These are phyloP conservation scores for Apotomis turbidana DNA, from an alignment of 2,888 invertebrate genomes.

Conservation along the genomic window DNA sequence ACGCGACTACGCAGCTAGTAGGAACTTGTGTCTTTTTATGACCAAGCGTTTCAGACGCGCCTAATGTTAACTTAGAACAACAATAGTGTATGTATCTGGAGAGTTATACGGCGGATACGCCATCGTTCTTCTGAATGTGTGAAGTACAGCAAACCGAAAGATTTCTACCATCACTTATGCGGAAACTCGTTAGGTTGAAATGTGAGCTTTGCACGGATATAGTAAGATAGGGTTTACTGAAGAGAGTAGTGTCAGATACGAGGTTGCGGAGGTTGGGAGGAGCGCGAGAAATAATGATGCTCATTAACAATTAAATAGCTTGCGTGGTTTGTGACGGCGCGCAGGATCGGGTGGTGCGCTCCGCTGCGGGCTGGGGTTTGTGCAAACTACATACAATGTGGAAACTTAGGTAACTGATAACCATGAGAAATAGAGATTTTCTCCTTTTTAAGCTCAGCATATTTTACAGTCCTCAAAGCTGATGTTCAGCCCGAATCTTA, in stretches of 20 bases:
- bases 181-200: neutral
- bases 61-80: neutral
- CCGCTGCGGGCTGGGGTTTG: slow-evolving; percentile 7
- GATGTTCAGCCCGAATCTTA: no score
- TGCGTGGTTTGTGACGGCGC: slow-evolving; percentile 35
- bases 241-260: neutral
- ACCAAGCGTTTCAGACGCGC: neutral
- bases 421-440: no score
- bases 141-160: neutral
- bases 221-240: neutral
- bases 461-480: no score
- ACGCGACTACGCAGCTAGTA: neutral
- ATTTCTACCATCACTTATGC: slow-evolving; percentile 1
- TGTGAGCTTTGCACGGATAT: neutral
- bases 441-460: no score
- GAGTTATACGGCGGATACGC: neutral
- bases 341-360: slow-evolving; percentile 11
- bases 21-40: neutral
- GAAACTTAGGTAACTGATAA: no score
- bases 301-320: slow-evolving; percentile 61
- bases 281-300: slow-evolving; percentile 54
- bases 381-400: neutral
- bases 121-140: neutral
- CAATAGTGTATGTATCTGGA: neutral
- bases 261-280: neutral